These are phyloP conservation scores for Rhinogobio ventralis DNA, from an alignment of 2,797 vertebrate species.

Conservation along the genomic window DNA sequence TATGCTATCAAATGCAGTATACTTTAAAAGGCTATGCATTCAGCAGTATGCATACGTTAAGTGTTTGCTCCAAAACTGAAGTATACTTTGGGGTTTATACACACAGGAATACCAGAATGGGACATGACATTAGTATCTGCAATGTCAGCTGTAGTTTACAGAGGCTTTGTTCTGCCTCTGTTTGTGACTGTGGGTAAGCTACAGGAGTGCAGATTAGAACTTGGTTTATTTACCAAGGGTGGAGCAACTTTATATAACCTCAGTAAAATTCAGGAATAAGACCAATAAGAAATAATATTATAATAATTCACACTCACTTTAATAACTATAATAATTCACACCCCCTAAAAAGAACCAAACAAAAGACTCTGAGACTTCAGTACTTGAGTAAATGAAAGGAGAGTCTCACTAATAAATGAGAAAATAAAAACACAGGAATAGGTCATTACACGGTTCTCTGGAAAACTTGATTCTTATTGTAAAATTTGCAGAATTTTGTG, in stretches of 20 bases:
- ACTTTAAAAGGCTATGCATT: neutral
- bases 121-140: neutral
- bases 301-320: neutral
- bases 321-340: neutral
- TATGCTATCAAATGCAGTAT: too few species aligned
- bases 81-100: neutral
- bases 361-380: neutral
- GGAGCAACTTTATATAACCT: conserved; percentile 57
- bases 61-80: neutral
- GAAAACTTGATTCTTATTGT: neutral
- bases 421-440: neutral
- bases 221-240: conserved; percentile 69
- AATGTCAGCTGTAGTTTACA: conserved; percentile 17
- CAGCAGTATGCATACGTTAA: neutral
- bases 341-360: neutral
- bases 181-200: conserved; percentile 15
- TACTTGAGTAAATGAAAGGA: neutral
- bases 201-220: conserved; percentile 70
- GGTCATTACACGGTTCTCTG: neutral
- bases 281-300: conserved; percentile 5
- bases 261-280: neutral
- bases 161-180: conserved; percentile 17
- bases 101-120: neutral
- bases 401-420: neutral
- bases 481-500: neutral